These are phyloP conservation scores for Enchytraeus crypticus DNA, from an alignment of 2,888 invertebrate genomes.

Conservation along the genomic window DNA sequence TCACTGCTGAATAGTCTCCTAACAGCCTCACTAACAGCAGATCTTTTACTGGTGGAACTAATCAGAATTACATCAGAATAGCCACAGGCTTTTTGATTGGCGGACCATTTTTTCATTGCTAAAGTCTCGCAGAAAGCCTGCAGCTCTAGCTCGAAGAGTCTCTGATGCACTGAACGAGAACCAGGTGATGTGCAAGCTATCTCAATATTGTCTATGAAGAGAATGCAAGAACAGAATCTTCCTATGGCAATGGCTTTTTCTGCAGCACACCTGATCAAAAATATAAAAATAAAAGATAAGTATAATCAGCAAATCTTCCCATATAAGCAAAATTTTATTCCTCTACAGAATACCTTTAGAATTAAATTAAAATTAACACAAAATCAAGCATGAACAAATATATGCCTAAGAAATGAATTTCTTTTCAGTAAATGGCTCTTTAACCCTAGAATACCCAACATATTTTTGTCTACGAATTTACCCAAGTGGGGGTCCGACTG, in stretches of 20 bases:
- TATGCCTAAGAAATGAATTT: too few relatives aligned
- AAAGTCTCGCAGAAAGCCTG: background rate
- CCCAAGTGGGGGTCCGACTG: too few relatives aligned
- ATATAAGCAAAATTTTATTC: background rate
- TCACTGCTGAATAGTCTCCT: background rate
- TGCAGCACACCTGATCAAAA: background rate
- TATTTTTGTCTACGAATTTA: too few relatives aligned
- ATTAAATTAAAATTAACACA: too few relatives aligned
- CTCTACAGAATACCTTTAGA: too few relatives aligned
- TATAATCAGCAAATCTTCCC: background rate
- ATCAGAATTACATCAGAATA: background rate
- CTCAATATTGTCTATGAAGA: background rate
- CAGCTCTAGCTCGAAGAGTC: background rate
- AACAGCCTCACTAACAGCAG: background rate
- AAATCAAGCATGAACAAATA: too few relatives aligned
- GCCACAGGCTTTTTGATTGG: too few relatives aligned
- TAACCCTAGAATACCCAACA: too few relatives aligned
- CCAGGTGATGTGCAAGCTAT: background rate
- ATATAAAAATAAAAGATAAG: background rate
- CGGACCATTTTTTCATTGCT: too few relatives aligned
- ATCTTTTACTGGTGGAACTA: background rate
- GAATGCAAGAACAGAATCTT: background rate
- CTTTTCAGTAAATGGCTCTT: too few relatives aligned
- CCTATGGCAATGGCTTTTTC: background rate
- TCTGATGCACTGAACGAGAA: background rate